Evolutionary conservation across 2,888 invertebrate species (phyloP).

Genomic region (Pasiphila rectangulata): DNA sequence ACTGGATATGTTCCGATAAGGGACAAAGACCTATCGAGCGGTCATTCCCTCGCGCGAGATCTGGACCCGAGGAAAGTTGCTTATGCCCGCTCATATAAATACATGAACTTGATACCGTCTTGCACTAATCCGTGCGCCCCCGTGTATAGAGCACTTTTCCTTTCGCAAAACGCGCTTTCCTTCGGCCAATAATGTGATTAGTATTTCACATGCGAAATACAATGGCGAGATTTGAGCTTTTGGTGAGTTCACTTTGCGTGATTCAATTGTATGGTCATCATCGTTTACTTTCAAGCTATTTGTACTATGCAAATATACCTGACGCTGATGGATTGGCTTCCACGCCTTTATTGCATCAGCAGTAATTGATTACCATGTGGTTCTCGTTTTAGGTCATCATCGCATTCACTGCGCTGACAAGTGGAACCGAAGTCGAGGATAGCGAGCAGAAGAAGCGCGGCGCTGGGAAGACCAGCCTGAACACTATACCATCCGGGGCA

Average conservation of each 20-base stretch:
- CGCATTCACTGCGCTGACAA: constrained; percentile 56
- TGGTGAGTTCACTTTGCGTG: constrained; percentile 53
- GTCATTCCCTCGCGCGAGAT: constrained; percentile 66
- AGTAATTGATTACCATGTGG: constrained; percentile 47
- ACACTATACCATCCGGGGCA: constrained; percentile 65
- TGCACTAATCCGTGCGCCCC: constrained; percentile 67
- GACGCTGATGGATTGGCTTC: constrained; percentile 49
- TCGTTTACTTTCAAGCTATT: constrained; percentile 19
- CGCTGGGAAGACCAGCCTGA: constrained; percentile 60
- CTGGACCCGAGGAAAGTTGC: constrained; percentile 74
- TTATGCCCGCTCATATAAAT: constrained; percentile 68
- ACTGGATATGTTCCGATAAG: constrained; percentile 67
- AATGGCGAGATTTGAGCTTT: constrained; percentile 62
- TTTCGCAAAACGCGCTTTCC: constrained; percentile 54
- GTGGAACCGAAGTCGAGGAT: constrained; percentile 64
- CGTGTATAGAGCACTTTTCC: constrained; percentile 66
- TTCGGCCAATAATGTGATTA: constrained; percentile 58
- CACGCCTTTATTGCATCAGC: constrained; percentile 39
- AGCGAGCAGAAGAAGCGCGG: constrained; percentile 71
- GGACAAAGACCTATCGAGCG: constrained; percentile 76
- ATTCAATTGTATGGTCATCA: constrained; percentile 23
- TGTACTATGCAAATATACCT: constrained; percentile 22
- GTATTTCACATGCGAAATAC: constrained; percentile 28
- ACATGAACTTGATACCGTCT: constrained; percentile 71
- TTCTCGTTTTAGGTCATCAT: constrained; percentile 62